Base-by-base conservation (phyloP, 2,888 invertebrate genomes). In the Nymphalis c-album region DNA sequence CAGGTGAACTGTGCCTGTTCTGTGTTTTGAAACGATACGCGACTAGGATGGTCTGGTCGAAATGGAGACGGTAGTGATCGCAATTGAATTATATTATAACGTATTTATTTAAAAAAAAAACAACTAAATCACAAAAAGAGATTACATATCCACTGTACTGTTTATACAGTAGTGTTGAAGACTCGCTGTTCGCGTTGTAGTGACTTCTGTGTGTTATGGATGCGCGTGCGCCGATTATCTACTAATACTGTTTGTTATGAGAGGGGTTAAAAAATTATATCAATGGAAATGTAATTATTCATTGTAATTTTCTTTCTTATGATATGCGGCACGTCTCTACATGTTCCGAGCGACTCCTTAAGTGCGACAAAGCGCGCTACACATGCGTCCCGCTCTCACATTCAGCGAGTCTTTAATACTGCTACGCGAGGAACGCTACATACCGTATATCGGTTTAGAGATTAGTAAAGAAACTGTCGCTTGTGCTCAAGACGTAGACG, bases 121-220 rank as follows among this genome's bases (percentile, higher is more conserved):
- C 66, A 69, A 71, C 68, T 69, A 68, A 63, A 71, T 70, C 72
- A 75, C 70, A 72, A 73, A 55, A 87, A 83, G 87, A 88, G 86
- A 89, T 88, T 83, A 90, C 90, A 90, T 90, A 91, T 90, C 90
- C 83, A 85, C 77, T 84, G 80, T 85, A 85, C 83, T 84, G 82
- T 55, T n/a, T 17, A 40, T 13, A 40, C 4, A 4, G 40, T 4
- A 40, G 40, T 13, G 13, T 40, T 3, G 10, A 40, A 40, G 40
- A 40, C 40, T 40, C 40, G 40, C 40, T 40, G 40, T 4, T 2
- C 13, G 13, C 40, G 40, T 3, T 10, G 35, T 10, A 2, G 35
- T 2, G 35, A 10, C 10, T 7, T 8, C 1, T 40, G 40, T 40
- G 40, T 40, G 40, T 0, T 40, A 40, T 3, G 40, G 40, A 40